These are phyloP conservation scores for Elaphurus davidianus DNA, from an alignment of 2,113 vertebrate genomes.

Conservation along the genomic window DNA sequence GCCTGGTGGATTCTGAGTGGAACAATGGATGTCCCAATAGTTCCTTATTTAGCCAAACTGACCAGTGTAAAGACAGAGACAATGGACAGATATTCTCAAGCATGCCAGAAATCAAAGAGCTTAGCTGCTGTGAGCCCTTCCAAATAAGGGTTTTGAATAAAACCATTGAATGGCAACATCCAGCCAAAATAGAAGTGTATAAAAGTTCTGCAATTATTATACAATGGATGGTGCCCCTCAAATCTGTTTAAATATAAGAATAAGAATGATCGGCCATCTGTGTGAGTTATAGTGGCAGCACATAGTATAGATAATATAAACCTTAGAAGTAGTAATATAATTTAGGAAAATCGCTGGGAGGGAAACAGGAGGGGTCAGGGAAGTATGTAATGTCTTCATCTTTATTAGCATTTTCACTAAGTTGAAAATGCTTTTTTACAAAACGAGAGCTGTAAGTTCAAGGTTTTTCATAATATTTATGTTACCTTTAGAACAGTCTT, in stretches of 20 bases:
- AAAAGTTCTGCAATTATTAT: neutral
- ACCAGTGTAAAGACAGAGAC: neutral
- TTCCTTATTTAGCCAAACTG: neutral
- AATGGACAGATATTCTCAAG: neutral
- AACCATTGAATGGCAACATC: neutral
- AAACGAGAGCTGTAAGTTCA: neutral
- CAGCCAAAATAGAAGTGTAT: neutral
- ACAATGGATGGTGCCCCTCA: neutral
- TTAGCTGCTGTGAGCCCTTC: neutral
- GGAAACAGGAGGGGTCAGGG: neutral
- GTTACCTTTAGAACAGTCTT: neutral
- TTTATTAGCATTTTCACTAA: neutral
- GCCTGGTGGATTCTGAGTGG: neutral
- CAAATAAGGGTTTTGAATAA: neutral
- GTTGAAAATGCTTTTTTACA: neutral
- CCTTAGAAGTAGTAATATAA: neutral
- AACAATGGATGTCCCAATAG: neutral
- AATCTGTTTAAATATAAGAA: neutral
- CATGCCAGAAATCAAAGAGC: neutral
- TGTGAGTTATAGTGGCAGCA: neutral
- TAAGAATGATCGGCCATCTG: neutral
- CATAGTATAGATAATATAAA: no score
- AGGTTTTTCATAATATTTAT: neutral
- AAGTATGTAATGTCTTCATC: neutral
- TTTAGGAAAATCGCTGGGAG: neutral